phyloP scores from a whole-genome alignment of 2,797 vertebrate species.

The Dryobates pubescens region DNA sequence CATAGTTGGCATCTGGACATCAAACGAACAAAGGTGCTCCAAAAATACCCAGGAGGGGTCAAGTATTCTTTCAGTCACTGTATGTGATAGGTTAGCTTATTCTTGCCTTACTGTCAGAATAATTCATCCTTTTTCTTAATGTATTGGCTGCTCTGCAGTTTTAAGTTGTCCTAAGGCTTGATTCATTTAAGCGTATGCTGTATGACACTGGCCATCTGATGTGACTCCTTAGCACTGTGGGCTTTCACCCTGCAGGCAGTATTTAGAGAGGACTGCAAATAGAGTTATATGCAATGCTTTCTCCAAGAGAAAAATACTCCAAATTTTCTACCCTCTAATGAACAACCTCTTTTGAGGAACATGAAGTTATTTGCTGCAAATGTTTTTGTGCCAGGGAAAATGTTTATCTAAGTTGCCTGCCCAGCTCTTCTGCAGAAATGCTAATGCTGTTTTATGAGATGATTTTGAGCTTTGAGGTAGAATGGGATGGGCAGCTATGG shows the following conservation, averaged over 20 bases:
- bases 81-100: background rate
- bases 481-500: background rate
- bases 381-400: background rate
- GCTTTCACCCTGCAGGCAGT: background rate
- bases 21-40: background rate
- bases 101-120: background rate
- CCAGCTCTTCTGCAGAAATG: background rate
- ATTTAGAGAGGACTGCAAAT: background rate
- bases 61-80: background rate
- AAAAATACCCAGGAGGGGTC: background rate
- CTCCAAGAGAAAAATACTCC: background rate
- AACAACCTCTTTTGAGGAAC: background rate
- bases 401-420: conserved; percentile 18
- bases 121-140: background rate
- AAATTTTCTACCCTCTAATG: background rate
- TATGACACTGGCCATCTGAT: background rate
- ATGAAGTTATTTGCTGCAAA: background rate
- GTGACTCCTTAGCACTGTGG: background rate
- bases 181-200: background rate
- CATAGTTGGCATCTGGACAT: background rate
- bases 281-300: background rate
- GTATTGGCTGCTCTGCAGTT: background rate
- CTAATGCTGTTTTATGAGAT: background rate
- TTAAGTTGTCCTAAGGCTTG: background rate
- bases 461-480: background rate